Evolutionary conservation across 2,113 vertebrate genomes (phyloP).

Genomic region (Pelobates fuscus): DNA sequence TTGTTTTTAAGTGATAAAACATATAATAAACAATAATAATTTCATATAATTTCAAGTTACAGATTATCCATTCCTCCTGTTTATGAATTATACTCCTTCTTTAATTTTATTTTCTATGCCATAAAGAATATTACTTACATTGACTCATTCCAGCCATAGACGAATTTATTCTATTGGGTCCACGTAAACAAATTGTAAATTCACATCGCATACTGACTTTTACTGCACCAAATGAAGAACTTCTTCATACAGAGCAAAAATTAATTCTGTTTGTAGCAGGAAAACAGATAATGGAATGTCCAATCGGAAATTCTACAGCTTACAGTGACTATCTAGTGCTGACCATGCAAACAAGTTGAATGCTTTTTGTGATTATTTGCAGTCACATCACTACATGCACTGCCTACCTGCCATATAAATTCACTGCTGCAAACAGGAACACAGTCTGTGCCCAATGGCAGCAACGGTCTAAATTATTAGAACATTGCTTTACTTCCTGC

Average conservation of each 20-base stretch:
- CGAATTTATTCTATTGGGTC: too few relatives aligned
- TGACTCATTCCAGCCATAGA: too few relatives aligned
- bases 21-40: too few relatives aligned
- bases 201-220: conserved; percentile 19
- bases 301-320: conserved; percentile 24
- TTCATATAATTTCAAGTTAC: too few relatives aligned
- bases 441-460: conserved; percentile 22
- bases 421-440: not conserved
- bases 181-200: conserved; percentile 2
- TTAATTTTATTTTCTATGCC: too few relatives aligned
- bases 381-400: conserved; percentile 29
- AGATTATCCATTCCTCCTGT: too few relatives aligned
- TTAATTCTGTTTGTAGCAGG: conserved; percentile 33
- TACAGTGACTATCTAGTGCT: conserved; percentile 34
- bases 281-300: conserved; percentile 43
- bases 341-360: conserved; percentile 38
- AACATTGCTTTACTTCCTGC: conserved; percentile 13
- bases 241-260: conserved; percentile 29
- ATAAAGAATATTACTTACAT: too few relatives aligned
- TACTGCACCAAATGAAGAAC: conserved; percentile 28
- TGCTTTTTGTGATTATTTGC: conserved; percentile 45
- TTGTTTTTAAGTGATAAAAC: too few relatives aligned
- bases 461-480: conserved; percentile 17
- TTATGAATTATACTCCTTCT: too few relatives aligned
- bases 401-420: conserved; percentile 34